Percentiles rank a stretch among this genome's conserved stretches.
phyloP scores from a whole-genome alignment of 2,797 vertebrate genomes.

The Mus minutoides region DNA sequence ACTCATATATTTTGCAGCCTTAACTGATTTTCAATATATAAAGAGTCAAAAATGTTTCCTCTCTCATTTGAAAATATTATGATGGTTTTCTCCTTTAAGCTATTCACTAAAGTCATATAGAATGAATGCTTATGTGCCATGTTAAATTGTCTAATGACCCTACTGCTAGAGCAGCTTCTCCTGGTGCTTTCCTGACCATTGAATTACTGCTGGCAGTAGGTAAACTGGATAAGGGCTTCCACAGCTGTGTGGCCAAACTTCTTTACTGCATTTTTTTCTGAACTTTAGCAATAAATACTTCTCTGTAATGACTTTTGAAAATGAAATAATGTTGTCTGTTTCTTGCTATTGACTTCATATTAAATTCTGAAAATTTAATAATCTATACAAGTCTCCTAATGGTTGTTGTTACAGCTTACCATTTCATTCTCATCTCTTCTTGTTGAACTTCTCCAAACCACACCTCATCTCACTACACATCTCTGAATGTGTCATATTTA shows the following conservation, averaged over 20 bases:
- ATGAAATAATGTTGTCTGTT: not conserved
- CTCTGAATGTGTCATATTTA: not conserved
- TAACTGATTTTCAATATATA: not conserved
- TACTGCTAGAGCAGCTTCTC: not conserved
- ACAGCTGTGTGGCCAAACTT: not conserved
- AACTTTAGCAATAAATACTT: not conserved
- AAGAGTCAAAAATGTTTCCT: not conserved
- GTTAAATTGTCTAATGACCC: not conserved
- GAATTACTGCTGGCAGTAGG: not conserved
- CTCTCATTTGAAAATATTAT: not conserved
- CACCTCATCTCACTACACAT: not conserved
- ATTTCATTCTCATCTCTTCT: not conserved
- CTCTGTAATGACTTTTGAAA: not conserved
- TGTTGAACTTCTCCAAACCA: not conserved
- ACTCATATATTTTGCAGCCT: not conserved
- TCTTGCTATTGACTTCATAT: slow-evolving; percentile 11
- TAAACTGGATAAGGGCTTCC: not conserved
- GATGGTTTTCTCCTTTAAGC: not conserved
- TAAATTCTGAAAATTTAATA: not conserved
- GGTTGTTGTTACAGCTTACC: not conserved
- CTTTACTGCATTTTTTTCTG: not conserved
- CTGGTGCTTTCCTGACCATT: no score
- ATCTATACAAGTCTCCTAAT: not conserved
- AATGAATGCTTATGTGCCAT: not conserved
- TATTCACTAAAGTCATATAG: not conserved